phyloP scores from a whole-genome alignment of 2,113 vertebrate species.

The Opisthocomus hoazin region DNA sequence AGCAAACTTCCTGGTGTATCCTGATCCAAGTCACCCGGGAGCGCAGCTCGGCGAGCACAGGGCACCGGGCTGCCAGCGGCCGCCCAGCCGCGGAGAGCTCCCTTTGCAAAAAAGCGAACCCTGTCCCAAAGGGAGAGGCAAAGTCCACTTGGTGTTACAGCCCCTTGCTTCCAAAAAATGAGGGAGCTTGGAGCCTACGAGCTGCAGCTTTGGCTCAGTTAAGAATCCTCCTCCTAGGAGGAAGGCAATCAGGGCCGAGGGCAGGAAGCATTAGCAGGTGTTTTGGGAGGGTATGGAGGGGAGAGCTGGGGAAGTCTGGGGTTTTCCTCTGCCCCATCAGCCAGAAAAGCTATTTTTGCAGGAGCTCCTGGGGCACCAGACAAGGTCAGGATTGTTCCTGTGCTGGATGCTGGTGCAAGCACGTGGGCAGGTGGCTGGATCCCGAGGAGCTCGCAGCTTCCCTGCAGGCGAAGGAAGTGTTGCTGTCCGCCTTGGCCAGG shows the following conservation, averaged over 20 bases:
- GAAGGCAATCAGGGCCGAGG: not conserved
- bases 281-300: not conserved
- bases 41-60: not conserved
- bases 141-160: not conserved
- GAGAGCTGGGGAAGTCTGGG: not conserved
- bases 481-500: not conserved
- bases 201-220: not conserved
- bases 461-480: rapidly evolving
- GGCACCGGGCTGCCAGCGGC: not conserved
- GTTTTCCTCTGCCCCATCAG: not conserved
- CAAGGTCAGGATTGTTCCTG: not conserved
- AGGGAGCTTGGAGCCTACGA: not conserved
- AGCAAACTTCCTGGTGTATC: slow-evolving; percentile 67
- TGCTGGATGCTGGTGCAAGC: not conserved
- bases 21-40: slow-evolving; percentile 60
- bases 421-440: not conserved
- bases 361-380: not conserved
- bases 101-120: slow-evolving; percentile 30
- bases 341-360: not conserved
- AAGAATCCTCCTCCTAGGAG: not conserved
- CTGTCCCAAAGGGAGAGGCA: not conserved
- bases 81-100: not conserved
- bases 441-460: not conserved
- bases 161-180: not conserved
- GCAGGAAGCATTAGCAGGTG: not conserved